Percentiles rank a stretch among this genome's conserved stretches.
Conservation (phyloP, 2,113 vertebrate species). For the Sigmodon hispidus region DNA sequence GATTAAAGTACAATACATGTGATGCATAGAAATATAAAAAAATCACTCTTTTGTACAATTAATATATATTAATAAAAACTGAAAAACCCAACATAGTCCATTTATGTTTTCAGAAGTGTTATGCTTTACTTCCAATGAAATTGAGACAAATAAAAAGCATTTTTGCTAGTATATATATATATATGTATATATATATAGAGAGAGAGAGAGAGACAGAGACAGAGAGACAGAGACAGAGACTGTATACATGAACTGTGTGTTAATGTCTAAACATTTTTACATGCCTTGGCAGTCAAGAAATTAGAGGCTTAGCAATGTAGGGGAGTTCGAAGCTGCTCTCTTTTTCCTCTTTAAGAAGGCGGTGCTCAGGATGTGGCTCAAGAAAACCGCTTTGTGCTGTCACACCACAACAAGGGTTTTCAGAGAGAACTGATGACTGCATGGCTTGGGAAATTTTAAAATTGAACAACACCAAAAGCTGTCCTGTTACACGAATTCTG, state of each 20-base stretch:
- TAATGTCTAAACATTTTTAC: neutral
- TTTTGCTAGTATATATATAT: neutral
- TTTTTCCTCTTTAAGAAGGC: neutral
- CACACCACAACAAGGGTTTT: neutral
- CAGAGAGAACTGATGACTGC: neutral
- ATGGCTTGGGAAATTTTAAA: neutral
- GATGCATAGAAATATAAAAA: neutral
- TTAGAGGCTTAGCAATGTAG: neutral
- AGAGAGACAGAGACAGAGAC: neutral
- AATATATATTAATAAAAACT: neutral
- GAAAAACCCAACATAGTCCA: neutral
- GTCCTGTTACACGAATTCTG: too few species aligned
- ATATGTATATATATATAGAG: too few species aligned
- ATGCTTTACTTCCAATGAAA: neutral
- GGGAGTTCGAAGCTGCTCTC: neutral
- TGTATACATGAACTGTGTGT: neutral
- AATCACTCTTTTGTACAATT: neutral
- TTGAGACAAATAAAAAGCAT: neutral
- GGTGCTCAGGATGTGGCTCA: neutral
- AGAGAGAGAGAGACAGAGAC: too few species aligned
- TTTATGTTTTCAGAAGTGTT: neutral
- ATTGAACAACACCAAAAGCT: neutral
- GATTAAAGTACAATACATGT: neutral
- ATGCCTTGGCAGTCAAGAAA: neutral
- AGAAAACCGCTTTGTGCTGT: neutral